Evolutionary conservation across 2,797 vertebrate genomes (phyloP).

Genomic region (Alfaro cultratus): DNA sequence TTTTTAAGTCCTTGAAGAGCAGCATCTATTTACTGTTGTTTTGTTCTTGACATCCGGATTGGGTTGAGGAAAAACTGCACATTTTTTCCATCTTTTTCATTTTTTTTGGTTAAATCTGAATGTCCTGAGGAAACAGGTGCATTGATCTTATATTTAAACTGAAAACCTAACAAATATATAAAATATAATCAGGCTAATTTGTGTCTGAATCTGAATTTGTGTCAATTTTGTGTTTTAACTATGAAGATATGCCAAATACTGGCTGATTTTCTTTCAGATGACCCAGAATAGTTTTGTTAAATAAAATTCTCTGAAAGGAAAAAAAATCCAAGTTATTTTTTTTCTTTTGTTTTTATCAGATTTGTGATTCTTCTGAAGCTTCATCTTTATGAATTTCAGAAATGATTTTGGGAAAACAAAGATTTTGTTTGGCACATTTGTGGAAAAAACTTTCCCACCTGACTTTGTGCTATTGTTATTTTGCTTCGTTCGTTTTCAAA

Average conservation of each 20-base stretch:
- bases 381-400: not conserved
- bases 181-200: not conserved
- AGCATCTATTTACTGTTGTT: not conserved
- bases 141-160: not conserved
- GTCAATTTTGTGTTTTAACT: not conserved
- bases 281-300: not conserved
- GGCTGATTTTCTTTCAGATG: not conserved
- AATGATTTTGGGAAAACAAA: not conserved
- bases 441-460: not conserved
- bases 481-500: too few relatives aligned
- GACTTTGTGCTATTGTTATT: too few relatives aligned
- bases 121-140: not conserved
- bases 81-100: not conserved
- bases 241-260: not conserved
- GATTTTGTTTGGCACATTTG: not conserved
- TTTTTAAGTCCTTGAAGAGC: not conserved
- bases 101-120: not conserved
- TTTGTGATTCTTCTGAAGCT: not conserved
- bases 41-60: not conserved
- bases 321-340: not conserved
- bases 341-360: not conserved
- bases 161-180: not conserved
- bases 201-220: not conserved
- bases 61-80: not conserved
- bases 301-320: not conserved